phyloP scores from a whole-genome alignment of 2,888 invertebrate species.

The Noctua fimbriata region DNA sequence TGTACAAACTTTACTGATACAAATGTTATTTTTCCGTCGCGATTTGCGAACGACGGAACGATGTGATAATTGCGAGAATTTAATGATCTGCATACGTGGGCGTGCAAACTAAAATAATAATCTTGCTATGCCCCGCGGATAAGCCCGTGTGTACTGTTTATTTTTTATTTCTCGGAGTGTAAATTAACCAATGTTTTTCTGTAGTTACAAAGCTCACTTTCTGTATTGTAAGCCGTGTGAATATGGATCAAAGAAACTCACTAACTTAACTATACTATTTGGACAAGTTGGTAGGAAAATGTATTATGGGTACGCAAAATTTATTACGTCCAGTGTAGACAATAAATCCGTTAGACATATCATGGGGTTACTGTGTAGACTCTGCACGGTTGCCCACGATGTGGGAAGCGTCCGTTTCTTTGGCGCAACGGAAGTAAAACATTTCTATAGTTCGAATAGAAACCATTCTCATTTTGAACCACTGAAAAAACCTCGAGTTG shows the following conservation, averaged over 20 bases:
- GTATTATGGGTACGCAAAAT: conserved; percentile 36
- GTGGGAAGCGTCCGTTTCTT: conserved; percentile 34
- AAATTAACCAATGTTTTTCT: not conserved
- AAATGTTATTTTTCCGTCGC: conserved; percentile 31
- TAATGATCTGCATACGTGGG: conserved; percentile 50
- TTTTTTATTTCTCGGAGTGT: conserved; percentile 14
- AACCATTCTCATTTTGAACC: conserved; percentile 3
- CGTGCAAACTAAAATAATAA: conserved; percentile 35
- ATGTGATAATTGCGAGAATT: conserved; percentile 57
- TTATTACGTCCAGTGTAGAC: conserved; percentile 44
- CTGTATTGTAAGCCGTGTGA: not conserved
- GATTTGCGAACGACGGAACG: conserved; percentile 39
- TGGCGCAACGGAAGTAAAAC: conserved; percentile 22
- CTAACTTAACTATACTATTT: conserved; percentile 17
- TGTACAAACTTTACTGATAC: conserved; percentile 36
- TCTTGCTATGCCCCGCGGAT: conserved; percentile 17
- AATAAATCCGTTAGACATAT: conserved; percentile 53
- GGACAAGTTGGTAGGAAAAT: conserved; percentile 33
- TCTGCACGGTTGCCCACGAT: conserved; percentile 32
- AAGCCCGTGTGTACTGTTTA: not conserved
- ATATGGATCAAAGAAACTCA: not conserved
- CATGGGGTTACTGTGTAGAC: conserved; percentile 44
- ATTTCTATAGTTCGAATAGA: conserved; percentile 28
- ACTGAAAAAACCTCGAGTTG: not conserved
- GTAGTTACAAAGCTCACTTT: not conserved